phyloP scores from a whole-genome alignment of 2,113 vertebrate species.

The Theristicus caerulescens region DNA sequence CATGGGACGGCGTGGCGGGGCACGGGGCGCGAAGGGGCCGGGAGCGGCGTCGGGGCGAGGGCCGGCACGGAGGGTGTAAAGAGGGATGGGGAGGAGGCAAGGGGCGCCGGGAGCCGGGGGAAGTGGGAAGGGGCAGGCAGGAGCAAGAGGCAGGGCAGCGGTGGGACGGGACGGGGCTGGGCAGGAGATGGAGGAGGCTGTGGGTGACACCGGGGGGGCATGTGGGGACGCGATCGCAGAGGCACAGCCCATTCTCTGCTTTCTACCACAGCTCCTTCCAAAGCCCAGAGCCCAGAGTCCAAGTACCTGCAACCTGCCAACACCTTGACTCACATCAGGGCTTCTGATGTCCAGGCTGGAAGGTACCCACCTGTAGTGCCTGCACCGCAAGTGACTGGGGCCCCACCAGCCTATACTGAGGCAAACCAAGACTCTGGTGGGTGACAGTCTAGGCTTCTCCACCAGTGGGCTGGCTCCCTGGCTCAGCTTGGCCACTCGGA shows the following conservation, averaged over 20 bases:
- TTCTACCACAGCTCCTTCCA: not conserved
- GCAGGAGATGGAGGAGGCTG: not conserved
- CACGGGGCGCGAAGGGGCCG: too few species aligned
- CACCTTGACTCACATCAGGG: not conserved
- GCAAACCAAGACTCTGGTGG: not conserved
- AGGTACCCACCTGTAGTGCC: not conserved
- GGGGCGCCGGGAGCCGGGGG: not conserved
- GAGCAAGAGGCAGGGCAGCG: not conserved
- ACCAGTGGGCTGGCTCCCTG: not conserved
- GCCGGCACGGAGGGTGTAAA: not conserved
- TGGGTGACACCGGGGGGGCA: not conserved
- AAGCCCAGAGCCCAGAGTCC: not conserved
- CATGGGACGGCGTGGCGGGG: not conserved
- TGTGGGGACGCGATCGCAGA: not conserved
- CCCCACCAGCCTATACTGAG: not conserved
- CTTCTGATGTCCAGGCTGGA: not conserved
- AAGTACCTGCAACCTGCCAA: not conserved
- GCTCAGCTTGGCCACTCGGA: not conserved
- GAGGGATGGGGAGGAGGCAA: not conserved
- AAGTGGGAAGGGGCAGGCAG: not conserved
- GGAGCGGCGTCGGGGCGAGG: not conserved
- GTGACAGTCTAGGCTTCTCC: not conserved
- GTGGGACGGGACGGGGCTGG: not conserved
- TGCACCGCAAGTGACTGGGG: not conserved
- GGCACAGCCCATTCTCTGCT: not conserved